These are phyloP conservation scores for Drosophila ficusphila DNA, from an alignment of 1,140 invertebrate genomes.

Conservation along the genomic window DNA sequence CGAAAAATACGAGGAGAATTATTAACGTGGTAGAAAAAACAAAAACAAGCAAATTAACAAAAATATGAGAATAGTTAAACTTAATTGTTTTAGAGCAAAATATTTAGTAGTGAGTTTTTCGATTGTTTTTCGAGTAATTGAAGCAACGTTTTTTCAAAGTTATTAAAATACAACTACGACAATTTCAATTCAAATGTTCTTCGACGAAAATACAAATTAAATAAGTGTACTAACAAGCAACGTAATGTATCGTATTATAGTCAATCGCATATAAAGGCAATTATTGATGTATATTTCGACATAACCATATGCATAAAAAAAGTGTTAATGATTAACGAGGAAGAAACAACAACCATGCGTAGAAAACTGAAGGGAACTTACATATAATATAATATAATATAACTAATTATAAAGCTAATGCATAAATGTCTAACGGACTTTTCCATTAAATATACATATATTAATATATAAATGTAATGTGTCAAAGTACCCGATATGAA, in stretches of 20 bases:
- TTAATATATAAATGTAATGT: constrained; percentile 18
- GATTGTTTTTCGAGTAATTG: constrained; percentile 64
- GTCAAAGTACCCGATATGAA: constrained; percentile 5
- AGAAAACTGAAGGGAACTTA: constrained; percentile 74
- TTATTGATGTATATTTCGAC: constrained; percentile 75
- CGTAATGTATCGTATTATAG: constrained; percentile 59
- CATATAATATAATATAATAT: constrained; percentile 56
- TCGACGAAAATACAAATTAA: constrained; percentile 77
- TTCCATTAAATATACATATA: constrained; percentile 18
- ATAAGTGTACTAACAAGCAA: constrained; percentile 73
- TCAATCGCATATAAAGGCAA: constrained; percentile 50
- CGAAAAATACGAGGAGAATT: constrained; percentile 44
- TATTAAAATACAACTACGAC: constrained; percentile 59
- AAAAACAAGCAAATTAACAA: no score
- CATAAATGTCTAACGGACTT: constrained; percentile 49
- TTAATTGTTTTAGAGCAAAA: constrained; percentile 50
- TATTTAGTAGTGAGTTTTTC: constrained; percentile 76
- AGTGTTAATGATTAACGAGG: constrained; percentile 23
- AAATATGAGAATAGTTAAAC: constrained; percentile 40
- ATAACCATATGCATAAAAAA: constrained; percentile 56
- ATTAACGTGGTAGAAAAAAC: constrained; percentile 75
- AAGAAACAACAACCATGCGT: constrained; percentile 76
- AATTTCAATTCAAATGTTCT: constrained; percentile 67
- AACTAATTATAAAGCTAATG: constrained; percentile 32
- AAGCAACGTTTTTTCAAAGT: constrained; percentile 64